These are phyloP conservation scores for Dromius quadrimaculatus DNA, from an alignment of 2,888 invertebrate species.

Conservation along the genomic window DNA sequence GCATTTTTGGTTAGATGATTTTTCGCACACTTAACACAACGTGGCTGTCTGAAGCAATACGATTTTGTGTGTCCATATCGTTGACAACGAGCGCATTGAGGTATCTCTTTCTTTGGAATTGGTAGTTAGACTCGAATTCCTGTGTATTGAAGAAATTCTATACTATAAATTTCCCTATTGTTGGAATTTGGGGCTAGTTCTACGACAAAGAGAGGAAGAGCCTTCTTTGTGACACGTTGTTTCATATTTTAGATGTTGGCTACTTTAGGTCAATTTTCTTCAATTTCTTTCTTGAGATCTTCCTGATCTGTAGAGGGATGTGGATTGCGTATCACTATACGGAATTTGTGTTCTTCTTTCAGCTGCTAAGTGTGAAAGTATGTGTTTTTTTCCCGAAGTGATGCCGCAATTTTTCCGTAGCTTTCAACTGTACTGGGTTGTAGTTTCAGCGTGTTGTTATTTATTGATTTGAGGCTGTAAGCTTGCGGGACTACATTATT, in stretches of 20 bases:
- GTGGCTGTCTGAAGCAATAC: no score
- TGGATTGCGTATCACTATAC: conserved; percentile 25
- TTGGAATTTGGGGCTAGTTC: neutral
- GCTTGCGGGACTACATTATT: neutral
- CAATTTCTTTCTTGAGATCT: conserved; percentile 38
- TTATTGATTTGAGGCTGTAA: conserved; percentile 5
- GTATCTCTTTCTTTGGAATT: conserved; percentile 11
- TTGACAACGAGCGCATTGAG: no score
- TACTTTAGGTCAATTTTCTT: conserved; percentile 27
- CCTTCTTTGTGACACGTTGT: conserved; percentile 22
- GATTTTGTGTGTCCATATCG: no score
- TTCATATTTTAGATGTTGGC: conserved; percentile 39
- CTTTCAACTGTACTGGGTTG: conserved; percentile 4
- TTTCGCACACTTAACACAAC: conserved; percentile 55
- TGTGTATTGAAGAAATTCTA: conserved; percentile 12
- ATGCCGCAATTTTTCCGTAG: conserved; percentile 33
- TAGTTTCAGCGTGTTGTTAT: conserved; percentile 19
- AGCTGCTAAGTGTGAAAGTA: conserved; percentile 35
- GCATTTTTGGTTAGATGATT: conserved; percentile 52
- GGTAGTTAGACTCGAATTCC: conserved; percentile 23
- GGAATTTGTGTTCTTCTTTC: conserved; percentile 14
- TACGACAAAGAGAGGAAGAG: conserved; percentile 21
- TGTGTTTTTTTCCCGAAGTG: neutral
- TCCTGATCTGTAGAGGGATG: conserved; percentile 22
- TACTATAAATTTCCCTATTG: conserved; percentile 29